phyloP scores from a whole-genome alignment of 2,797 vertebrate species.

The Naso thynnoides region DNA sequence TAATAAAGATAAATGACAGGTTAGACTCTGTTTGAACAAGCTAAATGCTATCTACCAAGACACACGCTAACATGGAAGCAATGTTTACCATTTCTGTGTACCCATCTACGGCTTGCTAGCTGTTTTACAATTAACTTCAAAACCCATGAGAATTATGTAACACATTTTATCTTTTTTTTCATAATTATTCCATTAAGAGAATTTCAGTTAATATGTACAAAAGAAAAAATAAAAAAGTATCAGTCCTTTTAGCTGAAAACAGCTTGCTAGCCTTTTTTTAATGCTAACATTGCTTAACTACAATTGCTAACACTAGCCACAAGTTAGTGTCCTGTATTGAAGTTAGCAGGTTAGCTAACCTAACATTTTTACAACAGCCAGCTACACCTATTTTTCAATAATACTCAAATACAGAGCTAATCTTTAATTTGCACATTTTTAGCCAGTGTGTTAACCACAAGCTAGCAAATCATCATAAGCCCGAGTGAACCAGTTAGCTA shows the following conservation, averaged over 20 bases:
- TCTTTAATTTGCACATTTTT: too few species aligned
- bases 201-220: too few species aligned
- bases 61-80: neutral
- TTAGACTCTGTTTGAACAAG: neutral
- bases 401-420: too few species aligned
- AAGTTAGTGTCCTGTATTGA: neutral
- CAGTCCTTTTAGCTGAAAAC: neutral
- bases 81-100: neutral
- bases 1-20: neutral
- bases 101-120: neutral
- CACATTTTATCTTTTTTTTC: too few species aligned
- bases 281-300: neutral
- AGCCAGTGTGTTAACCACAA: neutral
- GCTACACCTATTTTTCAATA: too few species aligned
- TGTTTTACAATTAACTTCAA: neutral
- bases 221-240: neutral
- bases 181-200: too few species aligned
- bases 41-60: neutral
- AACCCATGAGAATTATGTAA: neutral
- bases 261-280: neutral
- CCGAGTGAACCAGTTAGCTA: neutral
- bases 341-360: neutral
- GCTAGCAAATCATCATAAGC: neutral
- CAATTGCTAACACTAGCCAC: neutral
- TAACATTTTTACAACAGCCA: neutral